Evolutionary conservation across 2,888 invertebrate genomes (phyloP), one percentile per base, ranked within the genome.

Genomic region (Drosophila limbata): DNA sequence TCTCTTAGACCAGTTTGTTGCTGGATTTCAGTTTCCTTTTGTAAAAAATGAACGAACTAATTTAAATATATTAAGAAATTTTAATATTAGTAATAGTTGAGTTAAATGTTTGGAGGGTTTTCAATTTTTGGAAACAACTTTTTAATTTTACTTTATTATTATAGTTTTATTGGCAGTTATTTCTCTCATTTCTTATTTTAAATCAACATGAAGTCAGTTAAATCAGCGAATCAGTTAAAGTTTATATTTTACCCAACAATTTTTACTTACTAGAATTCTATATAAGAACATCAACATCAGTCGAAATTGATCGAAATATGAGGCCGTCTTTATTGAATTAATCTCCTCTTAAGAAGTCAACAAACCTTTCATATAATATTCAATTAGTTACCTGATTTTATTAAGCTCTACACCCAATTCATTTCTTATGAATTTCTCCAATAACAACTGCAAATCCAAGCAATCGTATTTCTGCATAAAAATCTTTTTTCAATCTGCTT

Each of bases 361-460:
- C 44, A 55, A 55, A 44, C 21, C 33, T 44, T 35, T 33, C 5
- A 17, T 28, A 39, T 4, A 53, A 21, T 44, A 11, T 21, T 19
- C 21, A n/a, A 15, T 33, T n/a, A 6, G 31, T 19, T 11, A 17
- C 1, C 13, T 15, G 17, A 39, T 6, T 39, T 39, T 52, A 39
- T 11, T 9, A 17, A 31, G 4, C 31, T 42, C 42, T 31, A 19
- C 31, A 44, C 13, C 19, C 50, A 13, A 50, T n/a, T 33, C 33
- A 6, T 25, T 62, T 47, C 31, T 25, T 40, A 28, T 6, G 37
- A 45, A 44, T 45, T 13, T 19, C 8, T 31, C 19, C n/a, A 19
- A 40, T 39, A 40, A 31, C 19, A 48, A 59, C 17, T 28, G 28
- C 39, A 39, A 48, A 48, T 39, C n/a, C 6, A 59, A n/a, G 48